A percentile compares a stretch with the other conserved stretches of the same genome.
These are phyloP conservation scores for Vireo altiloquus DNA, from an alignment of 2,113 vertebrate genomes.

Conservation along the genomic window DNA sequence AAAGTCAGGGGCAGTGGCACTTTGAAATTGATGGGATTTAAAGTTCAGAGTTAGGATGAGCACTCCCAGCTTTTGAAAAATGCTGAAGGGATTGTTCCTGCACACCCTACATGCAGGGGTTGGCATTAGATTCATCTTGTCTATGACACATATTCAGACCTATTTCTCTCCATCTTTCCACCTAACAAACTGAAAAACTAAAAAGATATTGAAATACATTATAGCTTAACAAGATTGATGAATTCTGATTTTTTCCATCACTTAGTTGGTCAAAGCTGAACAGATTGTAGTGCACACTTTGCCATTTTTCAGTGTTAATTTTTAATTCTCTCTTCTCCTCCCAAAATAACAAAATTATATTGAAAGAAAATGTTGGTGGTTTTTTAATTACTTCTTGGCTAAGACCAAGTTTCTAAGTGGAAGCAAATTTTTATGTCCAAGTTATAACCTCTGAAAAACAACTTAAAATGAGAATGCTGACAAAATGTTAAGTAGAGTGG, in stretches of 20 bases:
- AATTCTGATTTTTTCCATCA: not conserved
- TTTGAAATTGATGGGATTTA: not conserved
- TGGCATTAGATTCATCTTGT: not conserved
- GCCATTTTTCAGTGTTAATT: not conserved
- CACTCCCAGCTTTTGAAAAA: not conserved
- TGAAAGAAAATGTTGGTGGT: not conserved
- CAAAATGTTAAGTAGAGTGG: not conserved
- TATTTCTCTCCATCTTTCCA: not conserved
- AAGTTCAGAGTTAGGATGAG: not conserved
- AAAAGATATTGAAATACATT: not conserved
- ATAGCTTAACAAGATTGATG: not conserved
- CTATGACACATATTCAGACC: not conserved
- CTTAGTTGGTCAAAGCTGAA: not conserved
- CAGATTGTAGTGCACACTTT: not conserved
- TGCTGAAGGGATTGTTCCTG: not conserved
- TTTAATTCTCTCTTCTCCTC: not conserved
- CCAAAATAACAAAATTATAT: not conserved
- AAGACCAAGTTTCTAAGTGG: not conserved
- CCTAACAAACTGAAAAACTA: not conserved
- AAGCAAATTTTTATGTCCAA: slow-evolving; percentile 10
- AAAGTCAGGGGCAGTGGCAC: not conserved
- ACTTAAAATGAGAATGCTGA: slow-evolving; percentile 1
- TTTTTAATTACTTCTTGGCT: slow-evolving; percentile 14
- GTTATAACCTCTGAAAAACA: slow-evolving; percentile 25
- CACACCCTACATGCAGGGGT: not conserved